Base-by-base conservation (phyloP, 1,140 invertebrate species). In the Campoletis sonorensis region DNA sequence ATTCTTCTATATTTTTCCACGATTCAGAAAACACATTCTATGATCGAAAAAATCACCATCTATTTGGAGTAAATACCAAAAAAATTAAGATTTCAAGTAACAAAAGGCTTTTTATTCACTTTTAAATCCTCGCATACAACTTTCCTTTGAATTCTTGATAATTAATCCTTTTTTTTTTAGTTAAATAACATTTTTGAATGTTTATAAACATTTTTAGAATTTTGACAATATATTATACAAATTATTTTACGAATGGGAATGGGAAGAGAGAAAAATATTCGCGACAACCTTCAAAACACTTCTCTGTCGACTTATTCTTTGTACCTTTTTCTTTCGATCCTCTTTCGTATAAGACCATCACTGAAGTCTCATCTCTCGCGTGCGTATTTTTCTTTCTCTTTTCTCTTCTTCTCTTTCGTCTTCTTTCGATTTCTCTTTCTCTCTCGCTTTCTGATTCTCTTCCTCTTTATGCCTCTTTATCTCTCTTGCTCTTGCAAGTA, bases 321-420 rank as follows among this genome's bases (percentile, higher is more conserved):
- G 54, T 51, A 82, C 79, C 72, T 72, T 23, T 67, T 51, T 68
- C 23, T 27, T 45, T 79, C 79, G 78, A 37, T 61, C 61, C 49
- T 70, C 61, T 81, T 64, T 78, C 76, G n/a, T 26, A 26, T 27
- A 40, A 27, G 77, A 79, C 54, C 72, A 79, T 26, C 81, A 18
- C 54, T 58, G 58, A 79, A 79, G 81, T 84, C 77, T 81, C 79
- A 75, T 67, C 49, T 81, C 75, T 79, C 83, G 81, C 78, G 77
- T 72, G 81, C 83, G 67, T 51, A 26, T 26, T 67, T 73, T 49
- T 58, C 40, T 83, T 76, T 81, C 26, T 51, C 80, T 64, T 81
- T 61, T 68, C n/a, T 78, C 70, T 30, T 76, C 71, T 77, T 67
- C 23, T 54, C 64, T 26, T 82, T 40, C 76, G 79, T 71, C 37